A percentile compares a stretch with the other conserved stretches of the same genome.
These are phyloP conservation scores for Pterocles burchelli DNA, from an alignment of 2,113 vertebrate genomes.

Conservation along the genomic window DNA sequence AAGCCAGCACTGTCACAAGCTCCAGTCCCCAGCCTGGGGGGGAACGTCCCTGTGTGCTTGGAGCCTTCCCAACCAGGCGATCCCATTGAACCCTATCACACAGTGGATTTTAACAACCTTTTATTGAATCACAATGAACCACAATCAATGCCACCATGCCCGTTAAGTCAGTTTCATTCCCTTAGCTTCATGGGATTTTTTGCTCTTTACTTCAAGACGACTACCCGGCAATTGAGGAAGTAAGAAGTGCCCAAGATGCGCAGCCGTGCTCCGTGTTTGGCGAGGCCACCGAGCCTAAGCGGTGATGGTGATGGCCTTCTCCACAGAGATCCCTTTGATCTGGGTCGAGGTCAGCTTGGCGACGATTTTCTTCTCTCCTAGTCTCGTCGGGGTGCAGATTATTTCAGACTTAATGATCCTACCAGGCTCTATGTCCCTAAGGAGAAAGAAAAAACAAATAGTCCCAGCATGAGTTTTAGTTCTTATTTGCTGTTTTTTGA, in stretches of 20 bases:
- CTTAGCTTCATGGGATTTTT: background rate
- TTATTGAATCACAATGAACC: slow-evolving; percentile 49
- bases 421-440: slow-evolving; percentile 59
- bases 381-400: slow-evolving; percentile 31
- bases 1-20: rapidly evolving
- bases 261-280: rapidly evolving
- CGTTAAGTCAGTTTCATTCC: background rate
- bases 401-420: slow-evolving; percentile 66
- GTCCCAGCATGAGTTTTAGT: background rate
- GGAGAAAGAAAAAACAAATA: background rate
- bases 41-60: background rate
- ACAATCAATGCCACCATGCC: background rate
- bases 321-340: slow-evolving; percentile 63
- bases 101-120: background rate
- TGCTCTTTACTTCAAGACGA: background rate
- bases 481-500: background rate
- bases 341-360: slow-evolving; percentile 62
- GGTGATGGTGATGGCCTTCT: slow-evolving; percentile 49
- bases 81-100: background rate
- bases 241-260: background rate
- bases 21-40: rapidly evolving
- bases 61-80: background rate
- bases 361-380: slow-evolving; percentile 66
- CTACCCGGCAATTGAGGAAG: background rate
- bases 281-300: background rate